phyloP scores from a whole-genome alignment of 2,888 invertebrate genomes.

The Aelia acuminata region DNA sequence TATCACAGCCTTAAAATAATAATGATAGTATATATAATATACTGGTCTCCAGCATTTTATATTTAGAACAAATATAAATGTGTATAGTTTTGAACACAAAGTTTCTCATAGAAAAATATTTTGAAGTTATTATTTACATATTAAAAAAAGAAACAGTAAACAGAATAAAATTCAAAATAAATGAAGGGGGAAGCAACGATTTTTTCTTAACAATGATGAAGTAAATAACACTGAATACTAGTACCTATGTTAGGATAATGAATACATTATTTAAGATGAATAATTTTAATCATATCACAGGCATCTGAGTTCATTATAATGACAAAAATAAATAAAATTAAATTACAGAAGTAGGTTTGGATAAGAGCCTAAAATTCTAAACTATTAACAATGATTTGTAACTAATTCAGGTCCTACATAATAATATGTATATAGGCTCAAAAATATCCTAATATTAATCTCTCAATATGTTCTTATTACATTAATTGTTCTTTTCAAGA shows the following conservation, averaged over 20 bases:
- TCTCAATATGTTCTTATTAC: neutral
- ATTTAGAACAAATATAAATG: neutral
- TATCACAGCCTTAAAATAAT: conserved; percentile 13
- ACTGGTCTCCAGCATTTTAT: neutral
- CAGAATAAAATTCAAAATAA: neutral
- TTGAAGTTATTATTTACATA: no score
- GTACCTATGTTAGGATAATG: neutral
- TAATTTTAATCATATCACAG: neutral
- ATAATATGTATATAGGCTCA: neutral
- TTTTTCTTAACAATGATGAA: no score
- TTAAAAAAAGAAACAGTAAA: no score
- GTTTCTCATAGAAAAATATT: no score
- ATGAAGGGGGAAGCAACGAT: no score
- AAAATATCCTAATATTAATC: neutral
- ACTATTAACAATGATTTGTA: neutral
- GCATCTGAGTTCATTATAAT: neutral
- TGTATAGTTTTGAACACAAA: no score
- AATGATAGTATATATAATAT: neutral
- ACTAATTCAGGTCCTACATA: neutral
- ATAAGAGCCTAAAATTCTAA: neutral
- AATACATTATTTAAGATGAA: neutral
- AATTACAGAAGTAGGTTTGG: neutral
- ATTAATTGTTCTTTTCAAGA: neutral
- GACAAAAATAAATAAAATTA: neutral
- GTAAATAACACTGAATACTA: no score